phyloP scores from a whole-genome alignment of 2,113 vertebrate species.

The Emydura subglobosa region DNA sequence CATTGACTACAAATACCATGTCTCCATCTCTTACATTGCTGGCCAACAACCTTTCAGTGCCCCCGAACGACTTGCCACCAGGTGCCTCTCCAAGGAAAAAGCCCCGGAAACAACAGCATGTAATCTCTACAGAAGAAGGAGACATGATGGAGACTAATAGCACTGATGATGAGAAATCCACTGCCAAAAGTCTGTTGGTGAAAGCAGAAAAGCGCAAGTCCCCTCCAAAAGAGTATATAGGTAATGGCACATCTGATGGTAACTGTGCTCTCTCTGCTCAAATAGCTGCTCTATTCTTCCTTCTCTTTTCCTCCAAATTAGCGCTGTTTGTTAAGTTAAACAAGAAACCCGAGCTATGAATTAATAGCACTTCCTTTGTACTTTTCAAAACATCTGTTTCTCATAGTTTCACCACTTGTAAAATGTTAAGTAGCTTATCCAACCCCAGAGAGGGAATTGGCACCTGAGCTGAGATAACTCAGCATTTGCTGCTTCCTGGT shows the following conservation, averaged over 20 bases:
- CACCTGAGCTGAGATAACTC: neutral
- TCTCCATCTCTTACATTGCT: conserved; percentile 83
- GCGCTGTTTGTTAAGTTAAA: neutral
- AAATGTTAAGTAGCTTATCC: neutral
- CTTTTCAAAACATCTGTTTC: neutral
- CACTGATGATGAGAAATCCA: conserved; percentile 94
- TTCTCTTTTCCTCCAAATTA: neutral
- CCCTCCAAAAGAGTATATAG: conserved; percentile 97
- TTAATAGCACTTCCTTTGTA: neutral
- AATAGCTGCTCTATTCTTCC: neutral
- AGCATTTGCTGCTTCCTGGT: accelerated
- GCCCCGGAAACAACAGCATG: conserved; percentile 97
- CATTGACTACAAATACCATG: conserved; percentile 80
- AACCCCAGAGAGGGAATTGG: accelerated
- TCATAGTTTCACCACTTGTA: neutral
- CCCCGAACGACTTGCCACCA: conserved; percentile 89
- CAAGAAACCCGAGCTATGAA: neutral
- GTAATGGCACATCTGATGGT: conserved; percentile 69
- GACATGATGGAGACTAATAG: conserved; percentile 99
- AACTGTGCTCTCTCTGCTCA: neutral
- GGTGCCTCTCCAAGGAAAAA: conserved; percentile 98
- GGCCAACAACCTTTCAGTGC: conserved; percentile 83
- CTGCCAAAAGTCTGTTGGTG: conserved; percentile 85
- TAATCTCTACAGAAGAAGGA: conserved; percentile 97
- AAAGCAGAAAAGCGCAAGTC: conserved; percentile 93